These are phyloP conservation scores for Leptopilina syphax DNA, from an alignment of 2,888 invertebrate genomes.

Conservation along the genomic window DNA sequence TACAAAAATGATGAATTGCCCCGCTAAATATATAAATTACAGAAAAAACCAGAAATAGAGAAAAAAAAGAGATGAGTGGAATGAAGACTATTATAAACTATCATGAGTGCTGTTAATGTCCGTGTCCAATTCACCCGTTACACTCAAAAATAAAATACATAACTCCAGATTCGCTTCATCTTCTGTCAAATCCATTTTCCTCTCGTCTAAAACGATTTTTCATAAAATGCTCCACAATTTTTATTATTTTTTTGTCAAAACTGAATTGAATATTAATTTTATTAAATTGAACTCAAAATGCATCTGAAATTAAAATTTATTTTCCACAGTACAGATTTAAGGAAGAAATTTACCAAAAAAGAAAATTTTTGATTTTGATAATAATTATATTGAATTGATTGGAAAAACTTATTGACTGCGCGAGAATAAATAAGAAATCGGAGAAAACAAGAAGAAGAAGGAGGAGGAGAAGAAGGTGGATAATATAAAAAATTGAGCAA, in stretches of 20 bases:
- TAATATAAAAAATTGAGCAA: conserved; percentile 42
- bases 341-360: too few relatives aligned
- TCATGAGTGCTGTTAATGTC: conserved; percentile 75
- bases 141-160: conserved; percentile 72
- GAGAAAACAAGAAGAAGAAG: background rate
- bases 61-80: conserved; percentile 45
- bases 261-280: too few relatives aligned
- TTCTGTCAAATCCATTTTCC: conserved; percentile 73
- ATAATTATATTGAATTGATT: background rate
- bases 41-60: conserved; percentile 9
- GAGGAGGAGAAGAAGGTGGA: background rate
- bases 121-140: conserved; percentile 70
- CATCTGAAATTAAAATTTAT: too few relatives aligned
- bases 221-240: too few relatives aligned
- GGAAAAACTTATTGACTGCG: conserved; percentile 28
- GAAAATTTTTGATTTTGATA: too few relatives aligned
- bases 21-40: conserved; percentile 11
- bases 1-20: background rate
- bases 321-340: too few relatives aligned
- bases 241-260: too few relatives aligned
- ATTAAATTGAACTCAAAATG: too few relatives aligned
- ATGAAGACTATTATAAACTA: conserved; percentile 71
- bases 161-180: conserved; percentile 69
- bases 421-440: conserved; percentile 5
- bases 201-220: conserved; percentile 14